Evolutionary conservation across 2,888 invertebrate genomes (phyloP).

Genomic region (Drosophila glabriapex): DNA sequence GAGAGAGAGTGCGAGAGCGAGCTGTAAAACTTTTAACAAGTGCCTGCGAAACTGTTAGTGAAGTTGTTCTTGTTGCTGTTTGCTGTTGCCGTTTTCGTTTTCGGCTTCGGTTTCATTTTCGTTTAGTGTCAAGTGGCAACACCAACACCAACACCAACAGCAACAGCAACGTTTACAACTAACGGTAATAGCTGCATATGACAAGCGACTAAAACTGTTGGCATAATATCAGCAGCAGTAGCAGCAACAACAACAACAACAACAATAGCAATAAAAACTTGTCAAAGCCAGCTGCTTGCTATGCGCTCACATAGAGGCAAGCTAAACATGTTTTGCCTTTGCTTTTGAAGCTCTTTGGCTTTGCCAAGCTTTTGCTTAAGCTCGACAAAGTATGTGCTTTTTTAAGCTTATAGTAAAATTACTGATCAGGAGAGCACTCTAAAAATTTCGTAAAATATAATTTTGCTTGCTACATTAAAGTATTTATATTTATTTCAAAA

Average conservation of each 20-base stretch:
- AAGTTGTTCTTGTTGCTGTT: conserved; percentile 19
- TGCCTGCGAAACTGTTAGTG: conserved; percentile 65
- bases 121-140: conserved; percentile 79
- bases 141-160: conserved; percentile 1
- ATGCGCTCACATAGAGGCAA: conserved; percentile 13
- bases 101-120: conserved; percentile 71
- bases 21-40: conserved; percentile 57
- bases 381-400: background rate
- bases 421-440: background rate
- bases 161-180: conserved; percentile 54
- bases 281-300: conserved; percentile 54
- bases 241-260: conserved; percentile 17
- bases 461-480: background rate
- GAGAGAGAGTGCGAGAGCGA: background rate
- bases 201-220: conserved; percentile 74
- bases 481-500: background rate
- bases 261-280: conserved; percentile 34
- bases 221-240: conserved; percentile 49
- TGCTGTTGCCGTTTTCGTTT: conserved; percentile 34
- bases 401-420: background rate
- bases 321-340: too few relatives aligned
- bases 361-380: background rate
- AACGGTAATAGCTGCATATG: conserved; percentile 78
- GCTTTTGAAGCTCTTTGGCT: too few relatives aligned
- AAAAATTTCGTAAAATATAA: background rate